Conservation (phyloP, 2,797 vertebrate genomes). For the Danio kyathit region DNA sequence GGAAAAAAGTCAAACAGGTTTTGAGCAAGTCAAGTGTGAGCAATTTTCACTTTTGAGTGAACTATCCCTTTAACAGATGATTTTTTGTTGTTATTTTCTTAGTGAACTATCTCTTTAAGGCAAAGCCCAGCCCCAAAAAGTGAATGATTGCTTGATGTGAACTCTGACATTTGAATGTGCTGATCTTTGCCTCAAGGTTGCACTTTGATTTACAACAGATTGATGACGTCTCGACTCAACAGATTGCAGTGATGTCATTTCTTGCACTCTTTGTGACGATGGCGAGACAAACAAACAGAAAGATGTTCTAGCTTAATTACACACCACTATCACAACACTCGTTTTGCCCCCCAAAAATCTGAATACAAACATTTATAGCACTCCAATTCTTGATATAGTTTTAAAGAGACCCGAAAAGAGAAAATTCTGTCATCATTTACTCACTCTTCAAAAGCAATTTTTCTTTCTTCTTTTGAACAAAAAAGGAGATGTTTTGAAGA, state of each 20-base stretch:
- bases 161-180: conserved; percentile 55
- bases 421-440: too few relatives aligned
- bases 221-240: conserved; percentile 25
- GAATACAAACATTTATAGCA: too few relatives aligned
- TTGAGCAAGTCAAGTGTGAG: too few relatives aligned
- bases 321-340: not conserved
- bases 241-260: conserved; percentile 39
- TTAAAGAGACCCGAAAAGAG: too few relatives aligned
- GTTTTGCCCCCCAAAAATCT: not conserved
- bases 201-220: conserved; percentile 58
- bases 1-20: too few relatives aligned
- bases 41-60: not conserved
- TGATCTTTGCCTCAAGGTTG: conserved; percentile 55
- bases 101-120: not conserved
- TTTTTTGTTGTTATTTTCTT: too few relatives aligned
- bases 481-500: too few relatives aligned
- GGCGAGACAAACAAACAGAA: conserved; percentile 1
- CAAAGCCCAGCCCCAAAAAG: conserved; percentile 23
- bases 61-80: not conserved
- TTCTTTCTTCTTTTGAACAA: too few relatives aligned
- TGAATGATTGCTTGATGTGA: conserved; percentile 54
- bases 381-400: too few relatives aligned
- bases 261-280: conserved; percentile 12
- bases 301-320: not conserved
- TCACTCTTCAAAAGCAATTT: too few relatives aligned